Evolutionary conservation across 2,113 vertebrate species (phyloP).

Genomic region (Chlorodrepanis virens): DNA sequence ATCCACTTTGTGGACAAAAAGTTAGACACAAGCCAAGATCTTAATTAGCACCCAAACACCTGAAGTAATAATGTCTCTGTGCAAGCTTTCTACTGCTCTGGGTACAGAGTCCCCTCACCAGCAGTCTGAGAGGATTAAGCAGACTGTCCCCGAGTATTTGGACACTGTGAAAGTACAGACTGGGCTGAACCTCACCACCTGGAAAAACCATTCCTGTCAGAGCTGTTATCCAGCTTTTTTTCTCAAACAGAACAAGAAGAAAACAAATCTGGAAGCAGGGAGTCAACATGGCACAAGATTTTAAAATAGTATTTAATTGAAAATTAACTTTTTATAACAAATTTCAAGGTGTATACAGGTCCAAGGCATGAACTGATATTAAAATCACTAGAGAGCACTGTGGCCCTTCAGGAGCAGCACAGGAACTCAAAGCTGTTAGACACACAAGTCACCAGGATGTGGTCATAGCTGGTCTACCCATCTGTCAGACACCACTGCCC

Average conservation of each 20-base stretch:
- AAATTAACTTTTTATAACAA: neutral
- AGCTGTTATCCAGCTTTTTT: neutral
- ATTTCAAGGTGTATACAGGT: neutral
- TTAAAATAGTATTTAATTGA: neutral
- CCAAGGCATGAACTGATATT: neutral
- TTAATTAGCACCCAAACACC: neutral
- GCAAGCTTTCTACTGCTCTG: neutral
- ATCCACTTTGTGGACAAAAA: neutral
- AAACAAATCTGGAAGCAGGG: neutral
- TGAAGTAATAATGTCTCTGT: neutral
- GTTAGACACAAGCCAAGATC: neutral
- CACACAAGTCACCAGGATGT: neutral
- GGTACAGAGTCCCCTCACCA: neutral
- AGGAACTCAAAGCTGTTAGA: neutral
- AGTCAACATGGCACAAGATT: neutral
- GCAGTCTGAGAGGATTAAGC: neutral
- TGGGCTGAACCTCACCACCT: neutral
- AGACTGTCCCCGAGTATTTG: neutral
- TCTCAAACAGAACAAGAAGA: neutral
- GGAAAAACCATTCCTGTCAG: neutral
- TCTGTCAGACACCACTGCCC: neutral
- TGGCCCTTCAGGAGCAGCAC: neutral
- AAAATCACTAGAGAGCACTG: conserved; percentile 44
- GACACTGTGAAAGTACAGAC: neutral
- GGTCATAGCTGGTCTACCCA: neutral